Conservation (phyloP, 2,888 invertebrate genomes). For the Asteroscopus sphinx region DNA sequence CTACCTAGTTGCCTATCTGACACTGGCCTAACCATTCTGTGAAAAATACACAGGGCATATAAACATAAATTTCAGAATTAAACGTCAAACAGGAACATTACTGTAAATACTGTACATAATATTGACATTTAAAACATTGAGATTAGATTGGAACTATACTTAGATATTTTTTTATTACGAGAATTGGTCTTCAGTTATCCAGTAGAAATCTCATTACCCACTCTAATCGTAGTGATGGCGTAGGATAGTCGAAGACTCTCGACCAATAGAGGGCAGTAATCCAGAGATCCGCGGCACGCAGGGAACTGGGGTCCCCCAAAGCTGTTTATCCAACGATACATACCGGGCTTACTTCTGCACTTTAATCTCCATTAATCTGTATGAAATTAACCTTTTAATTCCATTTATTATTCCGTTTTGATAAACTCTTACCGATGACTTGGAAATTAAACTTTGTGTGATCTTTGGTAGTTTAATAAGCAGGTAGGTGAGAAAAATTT, state of each 20-base stretch:
- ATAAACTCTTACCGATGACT: conserved; percentile 20
- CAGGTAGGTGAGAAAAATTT: conserved; percentile 17
- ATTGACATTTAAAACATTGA: too few species aligned
- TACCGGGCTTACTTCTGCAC: conserved; percentile 43
- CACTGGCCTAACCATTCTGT: too few species aligned
- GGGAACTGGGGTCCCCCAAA: too few species aligned
- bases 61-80: too few species aligned
- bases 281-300: conserved; percentile 48
- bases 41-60: too few species aligned
- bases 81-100: too few species aligned
- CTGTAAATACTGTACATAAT: too few species aligned
- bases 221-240: conserved; percentile 42
- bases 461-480: conserved; percentile 42
- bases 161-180: too few species aligned
- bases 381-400: conserved; percentile 36
- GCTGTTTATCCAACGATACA: conserved; percentile 60
- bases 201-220: too few species aligned
- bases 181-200: too few species aligned
- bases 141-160: too few species aligned
- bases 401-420: conserved; percentile 23
- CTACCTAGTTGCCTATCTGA: too few species aligned
- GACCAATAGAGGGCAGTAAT: conserved; percentile 46
- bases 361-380: conserved; percentile 57
- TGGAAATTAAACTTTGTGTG: conserved; percentile 19
- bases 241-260: conserved; percentile 34